Base-by-base conservation (phyloP, 2,113 vertebrate species). In the Nesogale talazaci region DNA sequence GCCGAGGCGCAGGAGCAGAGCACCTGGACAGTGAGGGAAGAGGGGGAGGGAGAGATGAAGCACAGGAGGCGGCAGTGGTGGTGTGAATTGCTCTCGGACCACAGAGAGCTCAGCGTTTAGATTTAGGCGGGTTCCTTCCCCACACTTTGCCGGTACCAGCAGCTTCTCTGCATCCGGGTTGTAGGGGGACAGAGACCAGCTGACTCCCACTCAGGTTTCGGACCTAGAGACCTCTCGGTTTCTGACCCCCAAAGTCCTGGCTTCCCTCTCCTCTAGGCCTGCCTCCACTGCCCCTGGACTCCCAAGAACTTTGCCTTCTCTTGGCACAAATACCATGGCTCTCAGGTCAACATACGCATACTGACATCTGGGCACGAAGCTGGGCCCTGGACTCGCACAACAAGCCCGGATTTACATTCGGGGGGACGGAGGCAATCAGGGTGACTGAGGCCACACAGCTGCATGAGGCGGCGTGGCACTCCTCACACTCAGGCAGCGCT, bases 331-430 rank as follows among this genome's bases (percentile, higher is more conserved):
- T 63, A 10, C 6, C 1, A n/a, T 19, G 1, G 1, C 46, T 31
- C 17, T 70, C 11, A 17, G 9, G 31, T n/a, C 15, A 2, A 25
- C 61, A 29, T 34, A 23, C 25, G n/a, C 31, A 20, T 25, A 10
- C 27, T 4, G 2, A 76, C 38, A 38, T 12, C 78, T 61, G 57
- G 70, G 40, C 20, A 46, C 40, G 38, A 34, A 69, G 29, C 59
- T 81, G 12, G 25, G 69, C 69, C 69, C 85, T 20, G 1, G 57
- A 8, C 31, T 36, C 61, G 67, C 40, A 8, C 57, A 65, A 8
- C 3, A 15, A 34, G 81, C 42, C 17, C 2, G 2, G 0, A n/a
- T 27, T 52, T 56, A 40, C 0, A 46, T 1, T 4, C 10, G 8
- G 36, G 31, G 59, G 86, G 36, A 57, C 19, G 0, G 7, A 70